Conservation (phyloP, 2,797 vertebrate genomes). For the Alexandromys oeconomus region DNA sequence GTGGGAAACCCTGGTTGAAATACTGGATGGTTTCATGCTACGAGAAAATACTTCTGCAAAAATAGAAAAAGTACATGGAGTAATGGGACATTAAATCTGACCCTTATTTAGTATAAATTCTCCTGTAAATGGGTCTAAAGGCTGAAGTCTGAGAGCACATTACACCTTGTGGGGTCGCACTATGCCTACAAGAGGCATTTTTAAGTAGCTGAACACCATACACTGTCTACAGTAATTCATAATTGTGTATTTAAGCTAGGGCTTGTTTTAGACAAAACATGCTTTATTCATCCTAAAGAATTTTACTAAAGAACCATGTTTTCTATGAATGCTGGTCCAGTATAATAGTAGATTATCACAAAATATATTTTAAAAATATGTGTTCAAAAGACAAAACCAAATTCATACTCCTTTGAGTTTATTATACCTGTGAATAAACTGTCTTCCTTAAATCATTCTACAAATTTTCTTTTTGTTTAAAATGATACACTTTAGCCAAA, state of each 20-base stretch:
- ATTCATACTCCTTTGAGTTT: neutral
- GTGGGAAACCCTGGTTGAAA: conserved; percentile 43
- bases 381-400: conserved; percentile 10
- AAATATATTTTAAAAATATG: neutral
- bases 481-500: neutral
- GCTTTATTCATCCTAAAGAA: neutral
- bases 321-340: neutral
- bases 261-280: conserved; percentile 29
- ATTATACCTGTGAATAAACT: neutral
- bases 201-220: neutral
- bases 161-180: neutral
- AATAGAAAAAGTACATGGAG: conserved; percentile 62
- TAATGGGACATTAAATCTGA: conserved; percentile 63
- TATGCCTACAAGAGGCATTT: neutral
- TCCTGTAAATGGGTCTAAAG: conserved; percentile 19
- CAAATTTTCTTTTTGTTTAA: conserved; percentile 23
- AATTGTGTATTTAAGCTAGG: neutral
- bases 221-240: neutral
- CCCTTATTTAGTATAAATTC: conserved; percentile 54
- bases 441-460: neutral
- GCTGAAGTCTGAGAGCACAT: neutral
- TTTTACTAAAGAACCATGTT: neutral
- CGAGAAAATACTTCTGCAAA: conserved; percentile 59
- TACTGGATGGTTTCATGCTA: conserved; percentile 57
- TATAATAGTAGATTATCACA: neutral